Evolutionary conservation across 2,113 vertebrate species (phyloP).

Genomic region (Tragelaphus scriptus): DNA sequence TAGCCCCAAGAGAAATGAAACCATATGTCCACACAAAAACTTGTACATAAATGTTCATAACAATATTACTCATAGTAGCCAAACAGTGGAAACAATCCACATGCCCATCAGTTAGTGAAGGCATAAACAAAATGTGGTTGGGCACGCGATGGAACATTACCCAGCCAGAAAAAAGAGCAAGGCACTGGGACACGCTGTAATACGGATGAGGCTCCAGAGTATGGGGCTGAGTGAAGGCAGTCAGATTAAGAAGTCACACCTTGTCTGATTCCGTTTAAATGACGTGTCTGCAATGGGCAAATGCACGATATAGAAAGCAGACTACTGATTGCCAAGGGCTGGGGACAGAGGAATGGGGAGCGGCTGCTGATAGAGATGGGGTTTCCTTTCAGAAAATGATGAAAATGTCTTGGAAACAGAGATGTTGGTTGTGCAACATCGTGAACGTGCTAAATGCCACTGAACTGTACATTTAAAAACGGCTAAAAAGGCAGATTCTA

Average conservation of each 20-base stretch:
- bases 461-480: too few relatives aligned
- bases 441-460: too few relatives aligned
- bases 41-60: rapidly evolving
- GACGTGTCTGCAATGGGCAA: not conserved
- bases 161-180: not conserved
- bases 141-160: rapidly evolving
- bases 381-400: not conserved
- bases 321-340: rapidly evolving
- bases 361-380: rapidly evolving
- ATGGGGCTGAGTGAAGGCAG: not conserved
- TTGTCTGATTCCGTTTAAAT: rapidly evolving
- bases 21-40: not conserved
- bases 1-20: not conserved
- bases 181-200: rapidly evolving
- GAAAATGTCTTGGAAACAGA: not conserved
- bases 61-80: too few relatives aligned
- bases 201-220: rapidly evolving
- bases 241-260: not conserved
- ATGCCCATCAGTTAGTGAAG: not conserved
- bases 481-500: not conserved
- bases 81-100: not conserved
- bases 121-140: not conserved
- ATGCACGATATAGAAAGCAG: not conserved
- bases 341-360: rapidly evolving
- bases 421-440: rapidly evolving